These are phyloP conservation scores for Petrolisthes manimaculis DNA, from an alignment of 2,888 invertebrate species.

Conservation along the genomic window DNA sequence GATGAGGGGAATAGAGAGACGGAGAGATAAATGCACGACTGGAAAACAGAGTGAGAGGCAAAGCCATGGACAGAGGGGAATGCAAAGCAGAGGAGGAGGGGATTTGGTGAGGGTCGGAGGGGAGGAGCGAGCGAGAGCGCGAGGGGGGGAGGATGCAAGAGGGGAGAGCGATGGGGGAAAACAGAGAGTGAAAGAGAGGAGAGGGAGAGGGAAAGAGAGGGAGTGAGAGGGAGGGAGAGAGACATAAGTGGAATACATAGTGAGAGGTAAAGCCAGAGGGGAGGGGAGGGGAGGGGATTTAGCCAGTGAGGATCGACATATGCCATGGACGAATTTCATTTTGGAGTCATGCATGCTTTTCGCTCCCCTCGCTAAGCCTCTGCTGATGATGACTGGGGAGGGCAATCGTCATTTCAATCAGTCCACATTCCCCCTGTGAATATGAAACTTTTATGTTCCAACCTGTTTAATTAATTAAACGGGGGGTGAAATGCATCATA, in stretches of 20 bases:
- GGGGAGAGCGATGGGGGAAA: slow-evolving; percentile 27
- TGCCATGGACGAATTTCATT: slow-evolving; percentile 59
- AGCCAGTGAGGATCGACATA: slow-evolving; percentile 52
- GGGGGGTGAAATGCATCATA: slow-evolving; percentile 56
- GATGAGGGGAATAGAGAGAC: slow-evolving; percentile 59
- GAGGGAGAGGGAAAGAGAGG: slow-evolving; percentile 42
- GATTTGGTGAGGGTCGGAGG: slow-evolving; percentile 50
- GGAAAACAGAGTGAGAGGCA: slow-evolving; percentile 54
- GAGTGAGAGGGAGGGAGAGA: slow-evolving; percentile 35
- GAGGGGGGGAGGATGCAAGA: slow-evolving; percentile 23
- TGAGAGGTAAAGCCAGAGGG: slow-evolving; percentile 41
- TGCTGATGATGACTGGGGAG: slow-evolving; percentile 56
- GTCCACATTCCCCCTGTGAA: slow-evolving; percentile 59
- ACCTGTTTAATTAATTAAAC: slow-evolving; percentile 60
- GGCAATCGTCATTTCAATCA: slow-evolving; percentile 61
- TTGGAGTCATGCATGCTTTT: slow-evolving; percentile 58
- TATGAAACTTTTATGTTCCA: slow-evolving; percentile 60
- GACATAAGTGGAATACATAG: slow-evolving; percentile 44
- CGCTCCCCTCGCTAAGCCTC: slow-evolving; percentile 57
- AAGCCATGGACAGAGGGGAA: slow-evolving; percentile 50
- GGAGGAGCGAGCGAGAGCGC: slow-evolving; percentile 24
- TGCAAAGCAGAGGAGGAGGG: slow-evolving; percentile 56
- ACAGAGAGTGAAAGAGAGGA: slow-evolving; percentile 36
- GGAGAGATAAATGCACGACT: slow-evolving; percentile 58
- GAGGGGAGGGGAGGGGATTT: slow-evolving; percentile 46